Base-by-base conservation (phyloP, 2,113 vertebrate species). In the Apistogramma diplotaenia region DNA sequence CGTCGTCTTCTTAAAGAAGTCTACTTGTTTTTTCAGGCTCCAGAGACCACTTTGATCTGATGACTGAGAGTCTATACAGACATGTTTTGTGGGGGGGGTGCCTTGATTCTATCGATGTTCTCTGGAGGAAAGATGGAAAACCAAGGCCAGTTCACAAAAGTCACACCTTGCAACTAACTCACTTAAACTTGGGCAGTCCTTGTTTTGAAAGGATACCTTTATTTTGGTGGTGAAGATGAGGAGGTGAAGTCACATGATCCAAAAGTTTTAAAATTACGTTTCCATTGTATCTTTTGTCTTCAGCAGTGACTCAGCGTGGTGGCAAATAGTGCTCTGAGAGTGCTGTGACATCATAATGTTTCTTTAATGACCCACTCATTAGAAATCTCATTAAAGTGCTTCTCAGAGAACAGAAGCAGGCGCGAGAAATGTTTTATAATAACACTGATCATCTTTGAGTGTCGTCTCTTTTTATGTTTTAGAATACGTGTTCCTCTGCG, bases 341-440 rank as follows among this genome's bases (percentile, higher is more conserved):
- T 2, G 1, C 46, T 7, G 37, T 71, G 67, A 80, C 82, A 77
- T 74, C 40, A 85, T 81, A 79, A 91, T 85, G 53, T 78, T 49
- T 71, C 27, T 67, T 77, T 86, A 78, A 87, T 79, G 85, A 79
- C 15, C 75, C 60, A 6, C 72, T 75, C 80, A 79, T 85, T 59
- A 74, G 49, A 55, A 37, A 53, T 61, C 62, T 79, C 51, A 13
- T 81, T 81, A 71, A 73, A 75, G 27, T 75, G 72, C 51, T 62
- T 81, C 23, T 23, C 33, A 74, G 65, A 77, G 55, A 80, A 55
- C 31, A 55, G n/a, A 74, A 78, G 65, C 79, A 76, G 74, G 71
- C 61, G 31, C 27, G 40, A 74, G 40, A 82, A 33, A 77, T 2
- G 21, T 62, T 71, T 27, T 51, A 59, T 57, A 21, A 62, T 55